Base-by-base conservation (phyloP, 2,113 vertebrate species). In the Salvelinus sp. region DNA sequence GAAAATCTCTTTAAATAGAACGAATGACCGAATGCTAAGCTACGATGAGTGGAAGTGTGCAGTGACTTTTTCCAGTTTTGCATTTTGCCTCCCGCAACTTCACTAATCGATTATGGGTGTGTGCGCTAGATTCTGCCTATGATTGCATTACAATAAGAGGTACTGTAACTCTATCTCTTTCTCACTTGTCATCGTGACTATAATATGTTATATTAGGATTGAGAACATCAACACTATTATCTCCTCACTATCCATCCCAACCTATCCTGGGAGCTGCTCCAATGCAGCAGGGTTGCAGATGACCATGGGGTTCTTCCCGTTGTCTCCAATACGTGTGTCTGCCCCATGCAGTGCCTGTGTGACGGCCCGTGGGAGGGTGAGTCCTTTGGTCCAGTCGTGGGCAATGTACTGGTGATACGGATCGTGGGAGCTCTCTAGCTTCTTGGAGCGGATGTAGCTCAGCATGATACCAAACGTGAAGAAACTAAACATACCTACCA, bases 401-500 rank as follows among this genome's bases (percentile, higher is more conserved):
- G 93, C 93, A 3, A 97, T 97, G 90, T 97, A 97, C 88, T 95
- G 90, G 38, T 95, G 94, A 87, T 93, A 97, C 0, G 94, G 96
- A 60, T 99, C 96, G 0, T 87, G 86, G 0, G 96, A 96, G 76
- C 93, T 92, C 89, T 97, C 96, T 78, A 95, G 88, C 81, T 94
- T 97, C 89, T 92, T 95, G 67, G 96, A 95, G 3, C 96, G 95
- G 64, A 98, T 96, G 80, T 96, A 97, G 76, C 93, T 96, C 75
- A 98, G 77, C 96, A 98, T 96, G 89, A 96, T 94, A 62, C 95
- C 95, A 57, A 96, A 94, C 0, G 96, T 96, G 89, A 98, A 98
- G 92, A 97, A 97, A 18, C 96, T 97, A 2, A 99, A 97, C 85
- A 98, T 92, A 50, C 96, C 95, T 0, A 99, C 85, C 75, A 98